Base-by-base conservation (phyloP, 2,797 vertebrate species). In the Gephyroberyx darwinii region DNA sequence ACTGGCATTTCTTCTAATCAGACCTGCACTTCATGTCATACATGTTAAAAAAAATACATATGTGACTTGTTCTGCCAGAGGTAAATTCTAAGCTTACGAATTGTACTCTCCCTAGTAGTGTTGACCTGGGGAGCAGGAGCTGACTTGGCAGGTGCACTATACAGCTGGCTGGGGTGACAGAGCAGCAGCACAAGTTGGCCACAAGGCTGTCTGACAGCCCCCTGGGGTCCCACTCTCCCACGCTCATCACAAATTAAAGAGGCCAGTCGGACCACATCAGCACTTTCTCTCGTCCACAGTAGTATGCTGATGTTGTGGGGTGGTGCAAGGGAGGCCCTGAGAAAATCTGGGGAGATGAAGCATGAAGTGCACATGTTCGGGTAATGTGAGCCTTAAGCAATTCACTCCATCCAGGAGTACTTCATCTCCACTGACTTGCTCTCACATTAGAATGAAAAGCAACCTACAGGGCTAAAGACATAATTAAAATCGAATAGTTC, bases 221-320 rank as follows among this genome's bases (percentile, higher is more conserved):
- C 13, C 19, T 53, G 53, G 84, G 81, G 59, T 80, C 77, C 70
- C 16, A 20, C 77, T 81, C 84, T 89, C 87, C 86, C 87, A 90
- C 81, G 68, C 83, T 89, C 85, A 88, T 91, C 84, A 88, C 75
- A 87, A 90, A 91, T 89, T 88, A 84, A 92, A 89, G 75, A 86
- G 79, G 71, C 85, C 77, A 75, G 84, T 88, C 65, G 13, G 69
- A 79, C 63, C 54, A 75, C 56, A 89, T 89, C 90, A 89, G 87
- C 88, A 81, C 74, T 84, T 89, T 82, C 69, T 71, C 63, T 51
- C 35, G 41, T 63, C 67, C 78, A 74, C 75, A 73, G 80, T 78
- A 81, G 81, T 78, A 65, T 76, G 82, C 74, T 47, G 86, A 66
- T 81, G 84, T 59, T 65, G 62, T 47, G 48, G 43, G 37, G 76